Base-by-base conservation (phyloP, 2,113 vertebrate genomes). In the Phyllopteryx taeniolatus region DNA sequence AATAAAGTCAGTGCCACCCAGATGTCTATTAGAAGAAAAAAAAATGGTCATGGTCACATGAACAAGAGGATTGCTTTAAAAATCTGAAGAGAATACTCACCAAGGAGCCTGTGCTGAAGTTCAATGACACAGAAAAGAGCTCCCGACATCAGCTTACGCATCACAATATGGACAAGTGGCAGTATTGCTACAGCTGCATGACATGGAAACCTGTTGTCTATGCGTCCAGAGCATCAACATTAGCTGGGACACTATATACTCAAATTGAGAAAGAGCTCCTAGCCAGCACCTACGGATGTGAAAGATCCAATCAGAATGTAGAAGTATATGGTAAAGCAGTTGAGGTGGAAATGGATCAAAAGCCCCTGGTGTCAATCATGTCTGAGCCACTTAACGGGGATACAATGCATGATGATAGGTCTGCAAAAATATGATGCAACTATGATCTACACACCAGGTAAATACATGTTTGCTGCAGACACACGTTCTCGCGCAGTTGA, bases 301-400 rank as follows among this genome's bases (percentile, higher is more conserved):
- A 77, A 39, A 68, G 70, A 68, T 72, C 72, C 11, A 56, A 77
- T 8, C 57, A 77, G 46, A 72, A 46, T 46, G 46, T 72, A 4
- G 67, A 17, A n/a, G 64, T 64, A 2, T 47, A 72, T 3, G 35
- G 15, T 46, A 27, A 27, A 27, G 27, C 27, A 27, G 35, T 72
- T n/a, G 22, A 1, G 12, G 46, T 72, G 8, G 56, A 77, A 67
- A 72, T 14, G 4, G 69, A 72, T 22, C 70, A 72, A 22, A 71
- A 68, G 2, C 57, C 56, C 39, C 19, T 68, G 6, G n/a, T 63
- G 20, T 10, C 46, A n/a, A 39, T 64, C 12, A 42, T 19, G 33
- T 39, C 35, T 19, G 20, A 10, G 7, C 39, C 73, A 75, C 60
- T 69, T 42, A 27, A 11, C 70, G 19, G 65, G 43, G 19, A 62